Conservation (phyloP, 1,140 invertebrate genomes). For the Cydia fagiglandana region DNA sequence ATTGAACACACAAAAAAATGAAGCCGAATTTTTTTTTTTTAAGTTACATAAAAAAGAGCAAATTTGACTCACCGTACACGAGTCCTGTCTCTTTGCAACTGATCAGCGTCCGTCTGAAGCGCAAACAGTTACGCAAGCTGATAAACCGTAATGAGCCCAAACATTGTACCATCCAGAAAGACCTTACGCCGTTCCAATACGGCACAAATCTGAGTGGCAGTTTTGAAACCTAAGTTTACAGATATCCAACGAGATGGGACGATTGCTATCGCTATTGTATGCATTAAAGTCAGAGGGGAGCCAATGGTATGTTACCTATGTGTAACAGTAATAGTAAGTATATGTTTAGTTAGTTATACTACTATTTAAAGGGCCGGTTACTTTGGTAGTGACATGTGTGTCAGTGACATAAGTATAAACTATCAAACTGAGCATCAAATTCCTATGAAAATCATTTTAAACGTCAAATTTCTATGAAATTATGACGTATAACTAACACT, state of each 20-base stretch:
- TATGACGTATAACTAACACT: too few relatives aligned
- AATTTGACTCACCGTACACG: constrained; percentile 3
- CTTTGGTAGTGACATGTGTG: too few relatives aligned
- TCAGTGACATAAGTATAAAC: too few relatives aligned
- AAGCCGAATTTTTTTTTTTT: neutral
- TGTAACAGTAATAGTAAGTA: too few relatives aligned
- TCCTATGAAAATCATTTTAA: too few relatives aligned
- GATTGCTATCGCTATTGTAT: constrained; percentile 14
- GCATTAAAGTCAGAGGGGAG: neutral
- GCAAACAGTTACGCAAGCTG: constrained; percentile 7
- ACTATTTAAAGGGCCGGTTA: too few relatives aligned
- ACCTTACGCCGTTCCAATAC: neutral
- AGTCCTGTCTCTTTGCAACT: constrained; percentile 4
- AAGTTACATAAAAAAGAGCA: constrained; percentile 4
- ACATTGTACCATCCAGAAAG: neutral
- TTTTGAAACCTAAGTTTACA: neutral
- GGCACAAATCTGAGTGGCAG: neutral
- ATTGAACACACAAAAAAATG: neutral
- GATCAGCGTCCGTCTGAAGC: neutral
- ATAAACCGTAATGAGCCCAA: constrained; percentile 4
- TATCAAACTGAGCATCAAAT: too few relatives aligned
- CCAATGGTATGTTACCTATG: neutral
- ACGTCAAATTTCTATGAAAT: too few relatives aligned
- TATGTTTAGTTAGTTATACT: too few relatives aligned
- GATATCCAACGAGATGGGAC: neutral